Evolutionary conservation across 2,888 invertebrate genomes (phyloP).

Genomic region (Andricus curvator): DNA sequence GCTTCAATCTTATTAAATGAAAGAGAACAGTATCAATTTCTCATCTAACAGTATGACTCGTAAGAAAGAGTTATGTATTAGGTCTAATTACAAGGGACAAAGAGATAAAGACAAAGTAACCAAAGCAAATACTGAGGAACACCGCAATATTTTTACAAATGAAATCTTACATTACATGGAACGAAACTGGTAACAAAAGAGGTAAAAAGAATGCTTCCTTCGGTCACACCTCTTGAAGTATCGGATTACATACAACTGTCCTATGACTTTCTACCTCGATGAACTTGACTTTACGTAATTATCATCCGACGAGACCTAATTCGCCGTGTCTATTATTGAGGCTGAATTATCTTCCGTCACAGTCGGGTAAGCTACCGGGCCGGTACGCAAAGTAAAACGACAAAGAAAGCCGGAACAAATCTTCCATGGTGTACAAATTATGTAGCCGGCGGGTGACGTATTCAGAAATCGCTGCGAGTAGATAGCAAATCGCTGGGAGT

Average conservation of each 20-base stretch:
- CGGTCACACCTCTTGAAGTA: background rate
- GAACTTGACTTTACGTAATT: constrained; percentile 60
- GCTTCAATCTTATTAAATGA: background rate
- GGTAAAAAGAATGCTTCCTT: background rate
- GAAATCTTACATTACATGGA: background rate
- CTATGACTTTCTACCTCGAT: constrained; percentile 60
- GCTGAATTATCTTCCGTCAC: constrained; percentile 2
- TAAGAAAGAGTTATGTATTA: background rate
- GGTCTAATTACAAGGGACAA: background rate
- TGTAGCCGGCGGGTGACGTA: background rate
- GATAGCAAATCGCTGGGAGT: constrained; percentile 47
- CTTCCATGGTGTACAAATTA: background rate
- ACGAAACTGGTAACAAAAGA: background rate
- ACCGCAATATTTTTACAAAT: constrained; percentile 1
- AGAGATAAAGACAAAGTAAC: background rate
- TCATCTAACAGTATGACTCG: background rate
- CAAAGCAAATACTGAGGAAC: background rate
- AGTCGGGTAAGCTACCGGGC: background rate
- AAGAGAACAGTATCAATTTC: background rate
- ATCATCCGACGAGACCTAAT: constrained; percentile 14
- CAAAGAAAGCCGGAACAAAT: constrained; percentile 30
- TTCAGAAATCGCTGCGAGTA: background rate
- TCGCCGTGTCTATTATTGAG: background rate
- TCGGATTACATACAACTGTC: constrained; percentile 3
- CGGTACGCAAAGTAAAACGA: background rate